Evolutionary conservation across 1,140 invertebrate species (phyloP).

Genomic region (Heliothis virescens): DNA sequence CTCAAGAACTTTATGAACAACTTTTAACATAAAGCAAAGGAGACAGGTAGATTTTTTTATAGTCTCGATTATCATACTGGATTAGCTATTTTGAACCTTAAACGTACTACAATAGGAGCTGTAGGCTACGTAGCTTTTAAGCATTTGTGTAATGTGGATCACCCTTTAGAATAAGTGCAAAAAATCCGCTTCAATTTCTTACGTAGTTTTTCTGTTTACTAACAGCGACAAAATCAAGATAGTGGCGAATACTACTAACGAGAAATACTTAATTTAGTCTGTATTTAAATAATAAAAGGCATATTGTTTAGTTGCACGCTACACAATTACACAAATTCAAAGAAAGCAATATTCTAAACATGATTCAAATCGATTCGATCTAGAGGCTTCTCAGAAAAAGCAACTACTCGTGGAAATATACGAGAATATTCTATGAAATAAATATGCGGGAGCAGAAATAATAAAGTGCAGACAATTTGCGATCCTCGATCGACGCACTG

Average conservation of each 20-base stretch:
- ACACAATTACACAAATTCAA: too few species aligned
- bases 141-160: background rate
- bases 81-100: constrained; percentile 4
- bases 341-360: background rate
- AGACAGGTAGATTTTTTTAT: constrained; percentile 37
- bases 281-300: too few species aligned
- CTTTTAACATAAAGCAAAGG: constrained; percentile 30
- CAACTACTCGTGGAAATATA: background rate
- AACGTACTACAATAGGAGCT: background rate
- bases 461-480: constrained; percentile 25
- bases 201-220: too few species aligned
- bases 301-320: too few species aligned
- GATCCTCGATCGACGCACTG: constrained; percentile 11
- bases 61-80: background rate
- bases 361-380: background rate
- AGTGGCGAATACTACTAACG: too few species aligned
- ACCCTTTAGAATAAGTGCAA: background rate
- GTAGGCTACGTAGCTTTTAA: background rate
- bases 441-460: background rate
- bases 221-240: too few species aligned
- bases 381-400: background rate
- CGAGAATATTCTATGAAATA: background rate
- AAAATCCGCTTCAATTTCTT: too few species aligned
- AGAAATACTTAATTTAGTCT: background rate
- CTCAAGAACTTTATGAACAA: constrained; percentile 41